Percentiles rank a stretch among this genome's conserved stretches.
phyloP scores from a whole-genome alignment of 2,113 vertebrate species.

The Neogale vison region DNA sequence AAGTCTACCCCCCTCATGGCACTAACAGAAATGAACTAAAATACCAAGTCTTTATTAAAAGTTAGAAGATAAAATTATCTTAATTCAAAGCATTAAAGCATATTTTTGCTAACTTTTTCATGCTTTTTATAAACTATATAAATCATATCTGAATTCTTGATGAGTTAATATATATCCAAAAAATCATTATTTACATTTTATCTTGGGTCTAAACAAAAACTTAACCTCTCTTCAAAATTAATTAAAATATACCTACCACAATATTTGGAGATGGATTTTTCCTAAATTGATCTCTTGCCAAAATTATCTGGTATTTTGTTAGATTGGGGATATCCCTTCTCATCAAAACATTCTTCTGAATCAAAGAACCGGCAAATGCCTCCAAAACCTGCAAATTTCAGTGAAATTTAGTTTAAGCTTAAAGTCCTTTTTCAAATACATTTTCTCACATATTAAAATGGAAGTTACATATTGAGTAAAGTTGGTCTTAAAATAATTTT shows the following conservation, averaged over 20 bases:
- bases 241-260: conserved; percentile 80
- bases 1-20: background rate
- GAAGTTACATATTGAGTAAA: background rate
- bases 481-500: conserved; percentile 23
- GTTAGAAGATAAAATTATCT: conserved; percentile 29
- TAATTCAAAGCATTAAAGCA: conserved; percentile 23
- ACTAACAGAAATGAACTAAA: background rate
- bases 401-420: conserved; percentile 50
- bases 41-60: background rate
- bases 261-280: conserved; percentile 91
- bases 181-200: conserved; percentile 30
- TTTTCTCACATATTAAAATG: conserved; percentile 12
- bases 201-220: background rate
- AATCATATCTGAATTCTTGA: background rate
- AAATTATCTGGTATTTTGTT: conserved; percentile 96
- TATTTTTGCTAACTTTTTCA: background rate
- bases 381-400: conserved; percentile 90
- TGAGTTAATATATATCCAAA: background rate
- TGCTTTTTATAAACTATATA: background rate
- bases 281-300: conserved; percentile 95
- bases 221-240: conserved; percentile 33
- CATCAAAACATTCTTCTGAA: conserved; percentile 87
- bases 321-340: conserved; percentile 89
- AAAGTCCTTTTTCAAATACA: background rate
- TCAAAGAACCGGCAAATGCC: conserved; percentile 90